phyloP scores from a whole-genome alignment of 2,797 vertebrate species.

The Microctenopoma lineatum region DNA sequence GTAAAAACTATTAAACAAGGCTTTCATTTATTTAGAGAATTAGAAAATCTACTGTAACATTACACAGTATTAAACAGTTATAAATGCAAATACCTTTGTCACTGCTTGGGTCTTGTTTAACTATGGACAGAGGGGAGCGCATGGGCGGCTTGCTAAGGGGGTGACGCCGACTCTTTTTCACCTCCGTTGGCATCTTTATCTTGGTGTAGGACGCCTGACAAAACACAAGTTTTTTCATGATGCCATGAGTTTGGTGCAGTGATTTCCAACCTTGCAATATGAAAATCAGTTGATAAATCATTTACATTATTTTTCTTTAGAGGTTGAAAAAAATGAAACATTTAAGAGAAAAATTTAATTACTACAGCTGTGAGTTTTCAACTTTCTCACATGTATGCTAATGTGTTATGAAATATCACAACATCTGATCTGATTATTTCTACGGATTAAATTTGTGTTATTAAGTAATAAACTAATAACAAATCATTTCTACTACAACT shows the following conservation, averaged over 20 bases:
- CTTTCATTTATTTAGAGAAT: background rate
- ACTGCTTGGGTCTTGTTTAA: conserved; percentile 91
- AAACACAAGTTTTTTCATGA: conserved; percentile 4
- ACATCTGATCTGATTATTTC: no score
- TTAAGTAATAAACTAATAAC: background rate
- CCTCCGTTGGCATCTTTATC: conserved; percentile 90
- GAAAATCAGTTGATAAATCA: no score
- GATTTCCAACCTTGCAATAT: background rate
- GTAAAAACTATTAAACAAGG: background rate
- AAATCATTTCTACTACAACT: background rate
- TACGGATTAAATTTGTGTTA: background rate
- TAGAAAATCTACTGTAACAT: background rate
- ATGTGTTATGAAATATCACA: background rate
- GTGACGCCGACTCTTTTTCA: conserved; percentile 96
- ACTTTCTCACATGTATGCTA: background rate
- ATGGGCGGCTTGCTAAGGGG: conserved; percentile 93
- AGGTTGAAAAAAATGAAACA: background rate
- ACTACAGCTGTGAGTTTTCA: background rate
- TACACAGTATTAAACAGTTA: background rate
- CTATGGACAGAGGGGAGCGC: conserved; percentile 90
- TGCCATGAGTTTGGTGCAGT: background rate
- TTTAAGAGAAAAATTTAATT: background rate
- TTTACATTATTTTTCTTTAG: background rate
- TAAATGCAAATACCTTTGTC: conserved; percentile 87
- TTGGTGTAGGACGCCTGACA: conserved; percentile 83